Percentiles rank a stretch among this genome's conserved stretches.
These are phyloP conservation scores for Falco concolor DNA, from an alignment of 2,797 vertebrate species.

Conservation along the genomic window DNA sequence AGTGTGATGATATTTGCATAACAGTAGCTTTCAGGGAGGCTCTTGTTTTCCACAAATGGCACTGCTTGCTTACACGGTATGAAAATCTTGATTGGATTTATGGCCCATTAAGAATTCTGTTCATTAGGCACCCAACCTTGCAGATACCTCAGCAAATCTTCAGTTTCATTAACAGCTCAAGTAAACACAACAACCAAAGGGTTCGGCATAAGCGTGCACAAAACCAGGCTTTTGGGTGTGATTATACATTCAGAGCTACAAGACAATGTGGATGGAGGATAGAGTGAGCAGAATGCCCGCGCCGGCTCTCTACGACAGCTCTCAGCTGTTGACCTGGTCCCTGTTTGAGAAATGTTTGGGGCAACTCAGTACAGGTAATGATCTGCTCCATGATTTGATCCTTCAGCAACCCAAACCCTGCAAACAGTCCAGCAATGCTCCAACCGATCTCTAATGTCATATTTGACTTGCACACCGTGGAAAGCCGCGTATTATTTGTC, in stretches of 20 bases:
- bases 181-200: background rate
- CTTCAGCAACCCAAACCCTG: background rate
- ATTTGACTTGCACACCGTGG: accelerated
- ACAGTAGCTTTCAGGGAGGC: background rate
- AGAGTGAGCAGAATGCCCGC: accelerated
- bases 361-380: background rate
- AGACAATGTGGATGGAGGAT: background rate
- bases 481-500: background rate
- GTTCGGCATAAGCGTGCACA: accelerated
- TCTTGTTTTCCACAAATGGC: background rate
- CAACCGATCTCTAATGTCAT: background rate
- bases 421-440: background rate
- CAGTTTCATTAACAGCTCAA: background rate
- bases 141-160: background rate
- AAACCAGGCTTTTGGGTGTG: accelerated
- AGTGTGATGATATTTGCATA: constrained; percentile 4
- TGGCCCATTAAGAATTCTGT: background rate
- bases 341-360: background rate
- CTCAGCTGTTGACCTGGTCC: background rate
- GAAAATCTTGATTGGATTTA: constrained; percentile 14
- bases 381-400: background rate
- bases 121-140: background rate
- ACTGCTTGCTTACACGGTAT: background rate
- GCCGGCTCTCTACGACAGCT: background rate
- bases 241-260: background rate